Percentiles rank a stretch among this genome's conserved stretches.
Evolutionary conservation across 2,797 vertebrate species (phyloP).

Genomic region (Poecilia picta): DNA sequence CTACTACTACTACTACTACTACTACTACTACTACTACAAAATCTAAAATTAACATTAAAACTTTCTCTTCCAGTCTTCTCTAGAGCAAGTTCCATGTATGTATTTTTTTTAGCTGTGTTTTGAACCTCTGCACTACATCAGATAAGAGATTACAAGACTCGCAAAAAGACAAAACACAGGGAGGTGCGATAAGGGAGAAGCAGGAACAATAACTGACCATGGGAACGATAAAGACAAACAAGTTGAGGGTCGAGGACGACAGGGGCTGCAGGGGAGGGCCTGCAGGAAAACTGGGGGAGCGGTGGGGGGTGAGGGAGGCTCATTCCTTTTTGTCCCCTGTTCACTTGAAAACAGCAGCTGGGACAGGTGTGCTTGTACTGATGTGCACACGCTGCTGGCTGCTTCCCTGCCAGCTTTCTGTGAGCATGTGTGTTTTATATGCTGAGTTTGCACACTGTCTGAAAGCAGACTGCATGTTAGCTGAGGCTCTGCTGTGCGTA

Average conservation of each 20-base stretch:
- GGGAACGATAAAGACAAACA: constrained; percentile 54
- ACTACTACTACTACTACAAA: background rate
- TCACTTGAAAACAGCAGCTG: constrained; percentile 83
- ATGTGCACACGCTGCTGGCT: constrained; percentile 66
- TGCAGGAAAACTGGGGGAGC: constrained; percentile 46
- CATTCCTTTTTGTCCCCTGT: constrained; percentile 68
- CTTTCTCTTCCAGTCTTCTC: background rate
- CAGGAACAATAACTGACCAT: constrained; percentile 31
- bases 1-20: too few species aligned
- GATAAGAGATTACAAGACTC: constrained; percentile 7
- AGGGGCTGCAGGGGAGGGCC: constrained; percentile 35
- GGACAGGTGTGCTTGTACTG: constrained; percentile 83
- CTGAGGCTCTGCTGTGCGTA: constrained; percentile 55
- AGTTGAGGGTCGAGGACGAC: constrained; percentile 23
- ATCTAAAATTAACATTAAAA: background rate
- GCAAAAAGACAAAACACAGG: background rate
- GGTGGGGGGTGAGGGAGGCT: constrained; percentile 39
- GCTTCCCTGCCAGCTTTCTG: constrained; percentile 48
- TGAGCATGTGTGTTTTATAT: constrained; percentile 52
- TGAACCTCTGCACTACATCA: background rate
- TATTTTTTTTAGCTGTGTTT: background rate
- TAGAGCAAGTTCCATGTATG: background rate
- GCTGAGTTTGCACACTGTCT: constrained; percentile 63
- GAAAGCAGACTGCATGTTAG: constrained; percentile 43
- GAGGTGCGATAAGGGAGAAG: background rate